A percentile compares a stretch with the other conserved stretches of the same genome.
These are phyloP conservation scores for Acropternis orthonyx DNA, from an alignment of 2,797 vertebrate species.

Conservation along the genomic window DNA sequence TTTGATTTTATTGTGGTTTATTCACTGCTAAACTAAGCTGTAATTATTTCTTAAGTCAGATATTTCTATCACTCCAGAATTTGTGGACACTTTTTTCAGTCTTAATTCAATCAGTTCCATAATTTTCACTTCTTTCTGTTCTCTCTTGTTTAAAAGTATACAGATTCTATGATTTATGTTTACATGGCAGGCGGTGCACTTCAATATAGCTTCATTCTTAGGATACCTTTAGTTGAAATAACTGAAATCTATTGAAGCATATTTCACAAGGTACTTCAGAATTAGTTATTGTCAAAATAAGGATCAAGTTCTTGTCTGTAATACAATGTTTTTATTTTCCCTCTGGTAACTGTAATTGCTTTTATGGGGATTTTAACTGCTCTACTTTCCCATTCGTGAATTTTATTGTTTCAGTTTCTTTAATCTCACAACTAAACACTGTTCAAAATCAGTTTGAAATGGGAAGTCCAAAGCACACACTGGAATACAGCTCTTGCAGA, in stretches of 20 bases:
- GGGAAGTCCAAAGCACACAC: neutral
- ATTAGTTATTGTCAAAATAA: neutral
- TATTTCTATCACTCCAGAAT: neutral
- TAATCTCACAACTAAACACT: neutral
- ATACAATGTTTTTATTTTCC: neutral
- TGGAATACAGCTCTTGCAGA: neutral
- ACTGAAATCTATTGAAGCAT: neutral
- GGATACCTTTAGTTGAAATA: neutral
- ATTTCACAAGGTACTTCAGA: neutral
- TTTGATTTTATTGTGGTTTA: neutral
- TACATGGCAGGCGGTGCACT: neutral
- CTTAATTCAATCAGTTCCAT: neutral
- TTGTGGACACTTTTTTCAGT: neutral
- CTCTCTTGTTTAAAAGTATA: neutral
- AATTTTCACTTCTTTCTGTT: neutral
- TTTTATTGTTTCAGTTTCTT: neutral
- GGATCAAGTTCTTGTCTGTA: neutral
- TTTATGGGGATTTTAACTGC: neutral
- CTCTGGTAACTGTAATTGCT: neutral
- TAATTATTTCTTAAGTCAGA: neutral
- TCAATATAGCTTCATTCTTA: neutral
- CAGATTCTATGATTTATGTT: neutral
- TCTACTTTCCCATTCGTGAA: rapidly evolving
- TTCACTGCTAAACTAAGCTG: rapidly evolving
- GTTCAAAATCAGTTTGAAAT: neutral